Evolutionary conservation across 2,888 invertebrate species (phyloP).

Genomic region (Girardia tigrina): DNA sequence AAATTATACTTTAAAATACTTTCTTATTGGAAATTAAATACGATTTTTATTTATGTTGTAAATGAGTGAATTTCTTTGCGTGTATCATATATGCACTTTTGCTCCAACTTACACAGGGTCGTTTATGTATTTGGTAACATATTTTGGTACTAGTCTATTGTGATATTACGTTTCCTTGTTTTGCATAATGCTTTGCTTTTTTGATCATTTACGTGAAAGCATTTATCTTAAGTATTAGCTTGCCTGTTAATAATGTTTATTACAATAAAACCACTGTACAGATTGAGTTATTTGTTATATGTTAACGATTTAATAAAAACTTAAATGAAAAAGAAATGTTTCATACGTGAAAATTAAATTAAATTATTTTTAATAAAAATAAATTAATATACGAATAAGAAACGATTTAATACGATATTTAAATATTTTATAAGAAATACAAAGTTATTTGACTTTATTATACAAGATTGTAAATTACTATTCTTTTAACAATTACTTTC

Average conservation of each 20-base stretch:
- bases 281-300: no score
- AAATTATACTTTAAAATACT: not conserved
- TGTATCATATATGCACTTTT: conserved; percentile 17
- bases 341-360: no score
- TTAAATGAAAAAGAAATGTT: no score
- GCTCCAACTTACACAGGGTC: conserved; percentile 17
- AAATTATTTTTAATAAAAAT: no score
- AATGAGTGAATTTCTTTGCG: not conserved
- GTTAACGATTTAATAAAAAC: no score
- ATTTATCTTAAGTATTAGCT: conserved; percentile 13
- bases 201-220: conserved; percentile 20
- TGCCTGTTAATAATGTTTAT: conserved; percentile 3
- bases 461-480: no score
- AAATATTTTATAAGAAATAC: no score
- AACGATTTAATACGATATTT: no score
- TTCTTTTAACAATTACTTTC: no score
- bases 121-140: conserved; percentile 23
- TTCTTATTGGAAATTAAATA: not conserved
- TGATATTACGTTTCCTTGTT: conserved; percentile 23
- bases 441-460: no score
- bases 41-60: not conserved
- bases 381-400: no score
- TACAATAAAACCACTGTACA: conserved; percentile 19
- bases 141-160: conserved; percentile 23
- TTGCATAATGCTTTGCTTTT: conserved; percentile 10